These are phyloP conservation scores for Poeciliopsis presidionis DNA, from an alignment of 2,797 vertebrate genomes.

Conservation along the genomic window DNA sequence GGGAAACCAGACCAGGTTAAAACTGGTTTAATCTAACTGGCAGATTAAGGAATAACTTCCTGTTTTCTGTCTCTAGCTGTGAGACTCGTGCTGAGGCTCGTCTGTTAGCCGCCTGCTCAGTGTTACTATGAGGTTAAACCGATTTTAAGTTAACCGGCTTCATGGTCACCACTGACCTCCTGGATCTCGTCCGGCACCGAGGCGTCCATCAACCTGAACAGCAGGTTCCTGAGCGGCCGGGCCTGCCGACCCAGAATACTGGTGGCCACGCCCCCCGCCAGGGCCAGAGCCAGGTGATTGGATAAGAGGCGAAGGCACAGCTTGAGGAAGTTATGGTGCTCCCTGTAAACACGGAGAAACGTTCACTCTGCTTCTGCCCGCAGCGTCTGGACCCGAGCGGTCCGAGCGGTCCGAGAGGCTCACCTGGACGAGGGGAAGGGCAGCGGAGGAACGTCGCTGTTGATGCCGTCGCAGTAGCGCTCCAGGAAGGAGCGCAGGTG, in stretches of 20 bases:
- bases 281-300: constrained; percentile 84
- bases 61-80: neutral
- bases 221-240: constrained; percentile 83
- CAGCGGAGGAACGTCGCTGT: constrained; percentile 80
- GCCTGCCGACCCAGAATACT: constrained; percentile 85
- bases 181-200: constrained; percentile 84
- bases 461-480: constrained; percentile 84
- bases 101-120: no score
- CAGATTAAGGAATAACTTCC: no score
- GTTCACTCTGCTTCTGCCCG: neutral
- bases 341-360: constrained; percentile 60
- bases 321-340: constrained; percentile 86
- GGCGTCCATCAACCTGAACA: constrained; percentile 86
- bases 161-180: constrained; percentile 68
- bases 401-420: neutral
- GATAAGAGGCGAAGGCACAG: constrained; percentile 86
- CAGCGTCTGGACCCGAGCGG: neutral
- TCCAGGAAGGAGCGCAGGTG: constrained; percentile 84
- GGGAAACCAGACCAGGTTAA: neutral
- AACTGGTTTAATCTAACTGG: no score
- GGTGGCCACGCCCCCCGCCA: constrained; percentile 84
- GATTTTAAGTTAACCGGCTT: neutral
- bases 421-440: constrained; percentile 85
- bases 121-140: neutral
- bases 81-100: no score